A percentile compares a stretch with the other conserved stretches of the same genome.
Conservation (phyloP, 23 tunicate genomes). For the Clavelina lepadiformis region DNA sequence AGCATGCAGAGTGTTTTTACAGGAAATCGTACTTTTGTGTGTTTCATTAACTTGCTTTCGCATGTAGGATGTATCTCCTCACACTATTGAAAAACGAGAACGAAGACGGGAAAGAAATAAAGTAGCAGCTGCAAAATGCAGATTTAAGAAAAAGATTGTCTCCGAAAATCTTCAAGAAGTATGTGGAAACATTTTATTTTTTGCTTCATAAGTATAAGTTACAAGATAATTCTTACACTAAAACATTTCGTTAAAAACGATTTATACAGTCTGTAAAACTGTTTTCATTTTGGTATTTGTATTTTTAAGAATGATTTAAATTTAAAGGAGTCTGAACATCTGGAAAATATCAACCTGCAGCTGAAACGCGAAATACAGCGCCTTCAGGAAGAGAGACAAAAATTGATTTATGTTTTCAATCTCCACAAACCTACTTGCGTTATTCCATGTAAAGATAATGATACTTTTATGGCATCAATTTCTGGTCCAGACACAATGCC, state of each 20-base stretch:
- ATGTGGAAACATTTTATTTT: background rate
- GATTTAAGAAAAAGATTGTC: conserved; percentile 77
- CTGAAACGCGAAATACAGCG: conserved; percentile 56
- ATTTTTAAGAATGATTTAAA: background rate
- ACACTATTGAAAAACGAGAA: conserved; percentile 40
- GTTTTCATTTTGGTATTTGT: background rate
- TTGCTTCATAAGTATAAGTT: background rate
- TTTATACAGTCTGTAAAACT: no score
- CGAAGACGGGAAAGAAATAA: conserved; percentile 81
- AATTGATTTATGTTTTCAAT: conserved; percentile 52
- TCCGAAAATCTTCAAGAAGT: conserved; percentile 78
- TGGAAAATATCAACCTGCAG: conserved; percentile 53
- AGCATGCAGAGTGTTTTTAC: no score
- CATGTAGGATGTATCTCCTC: conserved; percentile 47
- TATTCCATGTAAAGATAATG: no score
- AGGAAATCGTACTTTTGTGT: no score
- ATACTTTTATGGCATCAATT: no score
- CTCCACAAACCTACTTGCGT: conserved; percentile 70
- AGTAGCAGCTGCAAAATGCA: conserved; percentile 93
- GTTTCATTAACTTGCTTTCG: background rate
- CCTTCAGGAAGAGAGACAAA: conserved; percentile 73
- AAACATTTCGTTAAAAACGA: background rate
- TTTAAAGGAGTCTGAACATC: conserved; percentile 76
- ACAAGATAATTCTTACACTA: background rate
- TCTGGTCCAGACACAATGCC: no score